These are phyloP conservation scores for Microctonus hyperodae DNA, from an alignment of 2,888 invertebrate genomes.

Conservation along the genomic window DNA sequence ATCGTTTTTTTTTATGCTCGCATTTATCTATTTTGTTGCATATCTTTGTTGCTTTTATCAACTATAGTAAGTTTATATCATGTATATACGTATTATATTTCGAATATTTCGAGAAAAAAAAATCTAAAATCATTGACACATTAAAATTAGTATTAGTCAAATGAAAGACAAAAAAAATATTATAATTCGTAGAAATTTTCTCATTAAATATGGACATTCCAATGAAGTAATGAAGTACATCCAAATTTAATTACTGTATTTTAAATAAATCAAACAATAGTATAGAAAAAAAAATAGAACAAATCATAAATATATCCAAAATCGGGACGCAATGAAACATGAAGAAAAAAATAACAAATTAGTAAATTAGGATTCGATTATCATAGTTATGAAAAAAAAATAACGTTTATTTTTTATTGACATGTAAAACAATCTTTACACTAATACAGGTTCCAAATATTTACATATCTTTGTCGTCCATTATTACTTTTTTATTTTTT, in stretches of 20 bases:
- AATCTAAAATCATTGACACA: neutral
- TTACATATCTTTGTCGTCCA: slow-evolving; percentile 11
- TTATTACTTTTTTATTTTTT: neutral
- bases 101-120: neutral
- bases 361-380: neutral
- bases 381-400: neutral
- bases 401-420: slow-evolving; percentile 9
- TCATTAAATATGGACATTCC: slow-evolving; percentile 37
- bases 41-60: slow-evolving; percentile 1
- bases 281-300: slow-evolving; percentile 19
- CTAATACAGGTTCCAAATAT: neutral
- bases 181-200: neutral
- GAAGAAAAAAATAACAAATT: neutral
- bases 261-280: slow-evolving; percentile 22
- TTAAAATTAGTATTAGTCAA: neutral
- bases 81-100: neutral
- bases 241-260: slow-evolving; percentile 11
- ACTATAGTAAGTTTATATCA: neutral
- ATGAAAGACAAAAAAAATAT: neutral
- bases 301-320: slow-evolving; percentile 13
- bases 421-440: slow-evolving; percentile 6
- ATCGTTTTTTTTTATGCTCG: neutral
- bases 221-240: slow-evolving; percentile 31
- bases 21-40: neutral
- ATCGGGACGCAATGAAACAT: neutral